These are phyloP conservation scores for Elgonia sp. DNA, from an alignment of 2,888 invertebrate genomes.

Conservation along the genomic window DNA sequence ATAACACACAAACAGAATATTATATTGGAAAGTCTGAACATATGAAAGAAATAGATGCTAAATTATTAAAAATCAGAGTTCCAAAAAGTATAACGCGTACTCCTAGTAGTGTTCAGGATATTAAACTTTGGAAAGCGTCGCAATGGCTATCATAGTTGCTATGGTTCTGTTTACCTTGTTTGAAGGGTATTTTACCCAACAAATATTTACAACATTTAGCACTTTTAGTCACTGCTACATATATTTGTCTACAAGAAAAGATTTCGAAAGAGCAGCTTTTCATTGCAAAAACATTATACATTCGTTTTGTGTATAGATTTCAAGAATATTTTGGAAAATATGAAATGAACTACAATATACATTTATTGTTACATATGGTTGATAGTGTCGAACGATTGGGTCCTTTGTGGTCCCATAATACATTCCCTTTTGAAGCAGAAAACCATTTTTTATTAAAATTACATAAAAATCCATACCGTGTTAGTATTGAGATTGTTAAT, in stretches of 20 bases:
- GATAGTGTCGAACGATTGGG: constrained; percentile 55
- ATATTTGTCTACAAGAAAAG: not conserved
- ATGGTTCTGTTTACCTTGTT: constrained; percentile 51
- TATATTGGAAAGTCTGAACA: constrained; percentile 51
- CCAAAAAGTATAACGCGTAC: not conserved
- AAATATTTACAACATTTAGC: constrained; percentile 67
- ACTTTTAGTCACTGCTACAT: not conserved
- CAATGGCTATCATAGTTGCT: constrained; percentile 65
- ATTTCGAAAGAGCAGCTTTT: not conserved
- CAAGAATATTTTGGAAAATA: constrained; percentile 37
- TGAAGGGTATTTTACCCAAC: constrained; percentile 52
- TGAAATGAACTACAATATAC: constrained; percentile 59
- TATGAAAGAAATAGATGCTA: not conserved
- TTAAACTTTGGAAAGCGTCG: not conserved
- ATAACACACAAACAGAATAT: constrained; percentile 10
- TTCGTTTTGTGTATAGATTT: constrained; percentile 11
- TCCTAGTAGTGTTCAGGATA: not conserved
- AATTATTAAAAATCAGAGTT: not conserved
- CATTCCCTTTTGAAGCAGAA: constrained; percentile 61
- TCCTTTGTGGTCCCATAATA: constrained; percentile 53
- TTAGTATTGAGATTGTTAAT: constrained; percentile 31
- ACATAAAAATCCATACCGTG: constrained; percentile 41
- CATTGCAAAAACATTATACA: not conserved
- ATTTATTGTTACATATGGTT: constrained; percentile 44
- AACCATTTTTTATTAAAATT: constrained; percentile 53